Percentiles rank a stretch among this genome's conserved stretches.
Conservation (phyloP, 2,888 invertebrate species). For the Chamaedrilus cognettii region DNA sequence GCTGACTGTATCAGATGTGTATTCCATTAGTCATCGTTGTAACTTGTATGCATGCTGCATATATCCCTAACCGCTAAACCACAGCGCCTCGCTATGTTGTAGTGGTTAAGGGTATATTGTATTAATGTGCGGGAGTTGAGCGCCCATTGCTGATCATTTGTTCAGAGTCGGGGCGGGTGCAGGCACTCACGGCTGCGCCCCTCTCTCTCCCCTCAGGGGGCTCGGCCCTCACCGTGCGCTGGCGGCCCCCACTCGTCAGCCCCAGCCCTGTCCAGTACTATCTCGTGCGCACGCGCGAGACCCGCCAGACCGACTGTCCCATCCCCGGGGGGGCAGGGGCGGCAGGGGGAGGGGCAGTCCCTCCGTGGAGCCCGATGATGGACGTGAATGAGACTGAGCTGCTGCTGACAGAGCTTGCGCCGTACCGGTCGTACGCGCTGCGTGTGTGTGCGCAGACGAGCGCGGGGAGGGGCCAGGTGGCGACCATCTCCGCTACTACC, state of each 20-base stretch:
- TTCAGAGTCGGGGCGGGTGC: conserved; percentile 34
- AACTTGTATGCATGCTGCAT: too few relatives aligned
- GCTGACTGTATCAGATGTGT: too few relatives aligned
- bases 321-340: not conserved
- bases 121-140: too few relatives aligned
- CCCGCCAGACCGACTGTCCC: conserved; percentile 25
- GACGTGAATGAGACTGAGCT: conserved; percentile 27
- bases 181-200: conserved; percentile 15
- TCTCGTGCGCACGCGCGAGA: conserved; percentile 27
- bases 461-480: conserved; percentile 30
- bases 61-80: too few relatives aligned
- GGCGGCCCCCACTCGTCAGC: conserved; percentile 25
- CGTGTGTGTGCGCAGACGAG: conserved; percentile 30
- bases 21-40: too few relatives aligned
- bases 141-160: too few relatives aligned
- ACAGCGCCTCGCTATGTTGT: too few relatives aligned
- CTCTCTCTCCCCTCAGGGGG: conserved; percentile 3
- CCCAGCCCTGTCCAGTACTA: conserved; percentile 27
- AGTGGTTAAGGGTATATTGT: too few relatives aligned
- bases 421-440: conserved; percentile 46
- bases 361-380: conserved; percentile 25
- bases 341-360: not conserved
- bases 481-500: conserved; percentile 25
- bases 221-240: conserved; percentile 25
- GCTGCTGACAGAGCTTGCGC: conserved; percentile 42